A percentile compares a stretch with the other conserved stretches of the same genome.
These are phyloP conservation scores for Rhea pennata DNA, from an alignment of 2,113 vertebrate species.

Conservation along the genomic window DNA sequence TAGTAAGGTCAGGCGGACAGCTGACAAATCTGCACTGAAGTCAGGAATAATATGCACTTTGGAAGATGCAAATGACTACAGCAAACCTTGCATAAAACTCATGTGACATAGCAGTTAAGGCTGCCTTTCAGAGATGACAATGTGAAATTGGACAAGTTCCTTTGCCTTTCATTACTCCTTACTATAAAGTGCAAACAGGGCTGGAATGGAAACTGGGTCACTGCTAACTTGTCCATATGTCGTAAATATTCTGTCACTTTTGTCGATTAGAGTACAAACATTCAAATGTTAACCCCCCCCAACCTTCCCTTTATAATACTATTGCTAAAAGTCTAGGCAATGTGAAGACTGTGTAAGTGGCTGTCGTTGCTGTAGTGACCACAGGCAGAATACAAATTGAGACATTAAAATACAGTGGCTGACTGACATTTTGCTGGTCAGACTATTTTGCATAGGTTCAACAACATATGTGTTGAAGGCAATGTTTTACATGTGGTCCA, in stretches of 20 bases:
- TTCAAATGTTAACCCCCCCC: neutral
- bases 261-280: constrained; percentile 22
- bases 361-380: neutral
- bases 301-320: neutral
- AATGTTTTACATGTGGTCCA: neutral
- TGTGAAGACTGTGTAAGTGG: neutral
- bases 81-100: constrained; percentile 19
- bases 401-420: neutral
- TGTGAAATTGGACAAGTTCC: constrained; percentile 17
- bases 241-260: constrained; percentile 18
- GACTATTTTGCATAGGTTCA: neutral
- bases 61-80: constrained; percentile 38
- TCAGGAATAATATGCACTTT: constrained; percentile 44
- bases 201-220: neutral
- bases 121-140: constrained; percentile 23
- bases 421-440: neutral
- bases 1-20: neutral
- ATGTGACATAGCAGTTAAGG: neutral
- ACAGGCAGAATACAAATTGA: neutral
- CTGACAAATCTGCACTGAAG: constrained; percentile 50
- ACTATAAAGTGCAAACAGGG: constrained; percentile 2
- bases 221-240: neutral
- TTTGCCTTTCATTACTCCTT: constrained; percentile 47
- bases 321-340: constrained; percentile 1
- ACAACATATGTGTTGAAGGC: neutral